These are phyloP conservation scores for Galbula dea DNA, from an alignment of 2,113 vertebrate genomes.

Conservation along the genomic window DNA sequence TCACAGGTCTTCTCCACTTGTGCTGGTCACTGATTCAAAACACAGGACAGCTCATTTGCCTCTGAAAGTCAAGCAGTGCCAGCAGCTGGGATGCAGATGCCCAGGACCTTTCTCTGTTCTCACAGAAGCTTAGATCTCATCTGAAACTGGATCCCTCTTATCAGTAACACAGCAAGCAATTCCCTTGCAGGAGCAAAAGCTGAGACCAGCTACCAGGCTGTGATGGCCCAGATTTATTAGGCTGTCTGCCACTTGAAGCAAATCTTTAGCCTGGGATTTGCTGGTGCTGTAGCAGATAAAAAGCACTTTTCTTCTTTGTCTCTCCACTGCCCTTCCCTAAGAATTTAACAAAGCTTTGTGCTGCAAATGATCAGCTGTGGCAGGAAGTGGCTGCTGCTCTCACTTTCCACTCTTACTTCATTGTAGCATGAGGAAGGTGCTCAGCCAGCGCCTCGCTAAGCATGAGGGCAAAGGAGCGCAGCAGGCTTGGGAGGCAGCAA, in stretches of 20 bases:
- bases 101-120: neutral
- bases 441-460: neutral
- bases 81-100: neutral
- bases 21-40: neutral
- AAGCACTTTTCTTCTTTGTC: neutral
- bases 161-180: neutral
- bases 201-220: neutral
- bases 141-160: conserved; percentile 31
- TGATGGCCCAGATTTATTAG: conserved; percentile 24
- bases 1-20: neutral
- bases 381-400: neutral
- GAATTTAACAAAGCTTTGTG: neutral
- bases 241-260: neutral
- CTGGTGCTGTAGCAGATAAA: neutral
- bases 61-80: neutral
- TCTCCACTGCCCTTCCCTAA: neutral
- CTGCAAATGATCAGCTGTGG: neutral
- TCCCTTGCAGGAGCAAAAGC: neutral
- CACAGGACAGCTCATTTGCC: neutral
- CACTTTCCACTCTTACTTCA: neutral
- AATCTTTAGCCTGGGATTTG: conserved; percentile 35
- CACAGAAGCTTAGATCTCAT: neutral
- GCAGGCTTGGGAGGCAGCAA: neutral
- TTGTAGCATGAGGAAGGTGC: neutral
- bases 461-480: neutral